Evolutionary conservation across 2,888 invertebrate genomes (phyloP), one percentile per base, ranked within the genome.

Genomic region (Andrena minutula): DNA sequence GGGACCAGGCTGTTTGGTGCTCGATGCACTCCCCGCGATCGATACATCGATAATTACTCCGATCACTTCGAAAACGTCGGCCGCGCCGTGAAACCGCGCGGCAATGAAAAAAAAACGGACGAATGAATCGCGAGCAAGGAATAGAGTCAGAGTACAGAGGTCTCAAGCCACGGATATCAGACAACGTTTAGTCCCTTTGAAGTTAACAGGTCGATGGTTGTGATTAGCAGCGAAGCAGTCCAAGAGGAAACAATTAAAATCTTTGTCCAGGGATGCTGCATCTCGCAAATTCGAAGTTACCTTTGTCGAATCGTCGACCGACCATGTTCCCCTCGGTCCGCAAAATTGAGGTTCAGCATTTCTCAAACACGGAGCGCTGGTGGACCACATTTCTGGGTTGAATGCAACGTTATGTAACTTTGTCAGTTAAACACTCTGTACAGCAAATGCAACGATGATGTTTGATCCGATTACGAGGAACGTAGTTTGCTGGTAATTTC

Each of bases 11-110:
- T 75, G 82, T 76, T 81, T 68, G 75, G 56, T 63, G 28, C 75
- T 69, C 68, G 72, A 75, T 81, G 58, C 76, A 76, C 76, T 77
- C 35, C 47, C 82, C 32, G 47, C 74, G 80, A 83, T 83, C 82
- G 82, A 83, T 83, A 68, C 74, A 51, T 82, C 82, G 82, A 78
- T 83, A 83, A 83, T 83, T 83, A 82, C 82, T 66, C 28, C 61
- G 82, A 77, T 78, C 65, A 71, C 66, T 71, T 41, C 51, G 77
- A 83, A 77, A 77, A 69, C 35, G 64, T 35, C 56, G 49, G 28
- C 4, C 35, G 23, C 23, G 47, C 10, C 41, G 51, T 12, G 47
- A 74, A 53, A 70, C 65, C 68, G 49, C 30, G 56, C 60, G 69
- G 51, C 77, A 77, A 83, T 82, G 70, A 82, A 73, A 82, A 82